Percentiles rank a stretch among this genome's conserved stretches.
These are phyloP conservation scores for Perognathus longimembris DNA, from an alignment of 2,113 vertebrate species.

Conservation along the genomic window DNA sequence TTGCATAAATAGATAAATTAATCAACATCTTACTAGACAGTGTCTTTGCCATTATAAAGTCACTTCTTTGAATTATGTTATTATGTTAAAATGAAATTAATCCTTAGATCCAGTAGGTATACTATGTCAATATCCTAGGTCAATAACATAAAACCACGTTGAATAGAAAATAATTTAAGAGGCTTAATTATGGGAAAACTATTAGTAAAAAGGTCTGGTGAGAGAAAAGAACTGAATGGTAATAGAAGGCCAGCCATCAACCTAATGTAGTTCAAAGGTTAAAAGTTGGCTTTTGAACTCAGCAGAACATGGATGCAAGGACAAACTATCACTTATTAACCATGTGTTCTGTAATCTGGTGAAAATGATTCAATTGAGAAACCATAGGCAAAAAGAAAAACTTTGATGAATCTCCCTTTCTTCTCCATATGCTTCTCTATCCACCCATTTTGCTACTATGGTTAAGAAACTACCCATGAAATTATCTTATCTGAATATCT, in stretches of 20 bases:
- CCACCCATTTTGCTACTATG: neutral
- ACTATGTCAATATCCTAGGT: neutral
- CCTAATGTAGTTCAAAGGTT: neutral
- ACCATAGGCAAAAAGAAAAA: neutral
- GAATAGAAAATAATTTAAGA: neutral
- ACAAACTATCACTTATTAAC: neutral
- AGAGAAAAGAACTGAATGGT: slow-evolving; percentile 5
- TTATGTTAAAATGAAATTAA: slow-evolving; percentile 6
- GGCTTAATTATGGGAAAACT: no score
- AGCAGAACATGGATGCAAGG: neutral
- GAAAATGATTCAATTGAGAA: slow-evolving; percentile 31
- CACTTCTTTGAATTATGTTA: slow-evolving; percentile 15
- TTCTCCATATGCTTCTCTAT: neutral
- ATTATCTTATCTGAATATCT: neutral
- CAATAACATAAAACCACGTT: neutral
- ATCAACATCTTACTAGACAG: neutral
- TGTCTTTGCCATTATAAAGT: neutral
- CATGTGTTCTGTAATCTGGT: neutral
- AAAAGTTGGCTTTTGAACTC: neutral
- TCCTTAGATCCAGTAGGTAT: neutral
- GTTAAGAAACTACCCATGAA: neutral
- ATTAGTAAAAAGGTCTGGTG: neutral
- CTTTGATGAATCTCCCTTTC: neutral
- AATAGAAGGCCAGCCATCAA: neutral
- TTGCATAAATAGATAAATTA: neutral